Conservation (phyloP, 2,888 invertebrate species). For the Enoplolaimus lenunculus region DNA sequence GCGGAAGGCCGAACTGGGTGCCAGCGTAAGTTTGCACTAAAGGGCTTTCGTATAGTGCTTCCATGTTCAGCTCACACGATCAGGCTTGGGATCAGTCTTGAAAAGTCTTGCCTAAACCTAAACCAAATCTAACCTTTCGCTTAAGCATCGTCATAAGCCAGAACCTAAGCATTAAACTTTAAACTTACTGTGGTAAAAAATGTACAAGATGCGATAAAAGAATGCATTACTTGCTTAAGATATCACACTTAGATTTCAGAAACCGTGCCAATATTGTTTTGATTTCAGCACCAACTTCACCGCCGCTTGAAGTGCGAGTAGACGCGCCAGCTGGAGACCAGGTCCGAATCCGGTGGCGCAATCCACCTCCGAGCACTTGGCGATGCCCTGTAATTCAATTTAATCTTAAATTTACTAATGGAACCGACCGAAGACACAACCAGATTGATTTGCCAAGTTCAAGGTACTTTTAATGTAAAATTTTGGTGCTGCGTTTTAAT, state of each 20-base stretch:
- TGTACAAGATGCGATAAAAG: too few species aligned
- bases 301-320: conserved; percentile 35
- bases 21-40: conserved; percentile 27
- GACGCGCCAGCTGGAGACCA: conserved; percentile 32
- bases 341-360: conserved; percentile 36
- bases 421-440: conserved; percentile 27
- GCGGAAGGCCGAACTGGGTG: conserved; percentile 39
- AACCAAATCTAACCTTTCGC: too few species aligned
- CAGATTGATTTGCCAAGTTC: conserved; percentile 30
- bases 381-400: conserved; percentile 32
- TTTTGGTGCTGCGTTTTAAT: too few species aligned
- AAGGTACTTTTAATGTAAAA: conserved; percentile 3
- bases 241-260: too few species aligned
- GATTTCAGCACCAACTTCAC: conserved; percentile 32
- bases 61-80: too few species aligned
- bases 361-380: conserved; percentile 36
- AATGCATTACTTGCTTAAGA: too few species aligned
- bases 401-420: conserved; percentile 32
- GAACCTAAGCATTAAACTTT: too few species aligned
- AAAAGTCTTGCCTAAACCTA: too few species aligned
- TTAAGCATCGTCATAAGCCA: too few species aligned
- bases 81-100: too few species aligned
- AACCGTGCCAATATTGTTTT: neutral
- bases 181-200: too few species aligned
- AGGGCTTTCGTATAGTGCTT: too few species aligned